A percentile compares a stretch with the other conserved stretches of the same genome.
phyloP scores from a whole-genome alignment of 2,888 invertebrate species.

The Nemotelus nigrinus region DNA sequence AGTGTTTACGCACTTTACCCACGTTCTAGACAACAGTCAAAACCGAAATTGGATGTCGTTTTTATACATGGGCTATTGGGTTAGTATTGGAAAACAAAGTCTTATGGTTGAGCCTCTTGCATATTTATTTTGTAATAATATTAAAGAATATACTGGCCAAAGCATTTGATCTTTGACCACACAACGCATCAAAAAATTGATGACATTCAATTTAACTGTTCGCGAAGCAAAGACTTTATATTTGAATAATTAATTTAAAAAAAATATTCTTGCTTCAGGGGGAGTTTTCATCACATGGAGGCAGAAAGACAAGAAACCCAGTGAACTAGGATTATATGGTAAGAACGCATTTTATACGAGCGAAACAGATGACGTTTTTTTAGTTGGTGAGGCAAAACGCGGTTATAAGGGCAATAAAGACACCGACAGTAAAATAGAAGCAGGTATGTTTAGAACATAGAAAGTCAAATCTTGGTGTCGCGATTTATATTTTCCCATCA shows the following conservation, averaged over 20 bases:
- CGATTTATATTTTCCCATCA: not conserved
- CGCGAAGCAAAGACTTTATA: too few species aligned
- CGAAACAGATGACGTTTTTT: constrained; percentile 62
- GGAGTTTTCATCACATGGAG: constrained; percentile 95
- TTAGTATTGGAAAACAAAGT: constrained; percentile 22
- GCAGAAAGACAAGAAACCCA: constrained; percentile 73
- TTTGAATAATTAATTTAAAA: too few species aligned
- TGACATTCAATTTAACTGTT: too few species aligned
- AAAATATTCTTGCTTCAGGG: constrained; percentile 59
- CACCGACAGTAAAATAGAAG: constrained; percentile 41
- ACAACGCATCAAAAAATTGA: too few species aligned
- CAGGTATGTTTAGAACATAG: not conserved
- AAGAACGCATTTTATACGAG: constrained; percentile 64
- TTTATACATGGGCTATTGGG: constrained; percentile 91
- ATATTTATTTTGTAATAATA: too few species aligned
- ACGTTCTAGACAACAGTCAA: constrained; percentile 69
- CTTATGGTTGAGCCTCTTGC: not conserved
- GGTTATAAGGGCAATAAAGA: constrained; percentile 51
- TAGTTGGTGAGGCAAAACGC: constrained; percentile 62
- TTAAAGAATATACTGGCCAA: too few species aligned
- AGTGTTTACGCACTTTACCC: constrained; percentile 86
- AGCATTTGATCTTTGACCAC: too few species aligned
- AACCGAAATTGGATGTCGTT: constrained; percentile 80
- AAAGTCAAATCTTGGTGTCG: not conserved
- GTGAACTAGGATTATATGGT: constrained; percentile 65